Evolutionary conservation across 2,113 vertebrate genomes (phyloP).

Genomic region (Columba janthina): DNA sequence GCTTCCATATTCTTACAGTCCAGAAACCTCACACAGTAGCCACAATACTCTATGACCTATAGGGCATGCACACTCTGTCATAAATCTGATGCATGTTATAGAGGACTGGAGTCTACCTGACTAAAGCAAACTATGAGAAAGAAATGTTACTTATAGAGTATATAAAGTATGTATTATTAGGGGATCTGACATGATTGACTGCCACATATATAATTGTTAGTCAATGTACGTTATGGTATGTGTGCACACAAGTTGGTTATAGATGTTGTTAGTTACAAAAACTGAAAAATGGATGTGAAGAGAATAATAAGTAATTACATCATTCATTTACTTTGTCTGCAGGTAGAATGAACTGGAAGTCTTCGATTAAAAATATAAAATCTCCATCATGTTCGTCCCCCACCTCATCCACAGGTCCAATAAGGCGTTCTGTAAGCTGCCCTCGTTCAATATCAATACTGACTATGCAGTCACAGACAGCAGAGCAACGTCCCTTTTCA

Average conservation of each 20-base stretch:
- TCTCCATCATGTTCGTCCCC: conserved; percentile 69
- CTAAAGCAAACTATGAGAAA: neutral
- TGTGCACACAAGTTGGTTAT: neutral
- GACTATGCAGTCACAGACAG: conserved; percentile 74
- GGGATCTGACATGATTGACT: neutral
- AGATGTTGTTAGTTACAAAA: neutral
- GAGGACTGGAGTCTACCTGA: neutral
- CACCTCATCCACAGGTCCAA: conserved; percentile 78
- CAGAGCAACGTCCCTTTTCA: conserved; percentile 78
- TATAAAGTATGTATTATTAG: neutral
- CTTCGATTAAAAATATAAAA: conserved; percentile 74
- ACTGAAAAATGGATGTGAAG: neutral
- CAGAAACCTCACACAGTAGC: neutral
- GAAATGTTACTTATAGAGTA: neutral
- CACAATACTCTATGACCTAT: neutral
- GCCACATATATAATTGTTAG: neutral
- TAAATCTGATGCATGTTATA: neutral
- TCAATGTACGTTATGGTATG: neutral
- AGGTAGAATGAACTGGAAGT: conserved; percentile 82
- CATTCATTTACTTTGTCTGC: neutral
- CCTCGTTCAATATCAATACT: conserved; percentile 92
- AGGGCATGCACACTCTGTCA: neutral
- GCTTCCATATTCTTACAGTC: neutral
- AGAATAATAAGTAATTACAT: neutral
- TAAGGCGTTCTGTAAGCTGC: conserved; percentile 94